Conservation (phyloP, 2,888 invertebrate species). For the Itoplectis maculator region DNA sequence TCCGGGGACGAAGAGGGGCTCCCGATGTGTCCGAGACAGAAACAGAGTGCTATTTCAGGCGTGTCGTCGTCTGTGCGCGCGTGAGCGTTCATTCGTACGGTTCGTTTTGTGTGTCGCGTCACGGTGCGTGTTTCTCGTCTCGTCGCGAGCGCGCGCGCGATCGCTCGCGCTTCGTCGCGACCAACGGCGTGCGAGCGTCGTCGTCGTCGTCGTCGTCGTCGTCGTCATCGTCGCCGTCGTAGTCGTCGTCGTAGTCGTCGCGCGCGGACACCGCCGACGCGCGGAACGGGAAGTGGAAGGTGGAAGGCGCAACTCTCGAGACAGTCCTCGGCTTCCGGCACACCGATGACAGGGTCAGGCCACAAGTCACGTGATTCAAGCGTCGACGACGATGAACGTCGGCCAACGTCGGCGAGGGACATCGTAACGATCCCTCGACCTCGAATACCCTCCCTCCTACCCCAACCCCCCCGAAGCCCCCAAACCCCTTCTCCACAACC, state of each 20-base stretch:
- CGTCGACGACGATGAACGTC: slow-evolving; percentile 56
- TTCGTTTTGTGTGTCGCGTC: slow-evolving; percentile 11
- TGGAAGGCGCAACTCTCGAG: slow-evolving; percentile 19
- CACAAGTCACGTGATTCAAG: slow-evolving; percentile 60
- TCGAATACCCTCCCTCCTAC: slow-evolving; percentile 5
- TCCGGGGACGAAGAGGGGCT: slow-evolving; percentile 49
- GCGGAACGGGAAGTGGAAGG: neutral
- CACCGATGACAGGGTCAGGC: slow-evolving; percentile 70
- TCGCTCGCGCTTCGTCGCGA: slow-evolving; percentile 8
- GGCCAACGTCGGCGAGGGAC: slow-evolving; percentile 50
- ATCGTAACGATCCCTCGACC: slow-evolving; percentile 38
- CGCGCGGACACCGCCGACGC: neutral
- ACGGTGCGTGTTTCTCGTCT: neutral
- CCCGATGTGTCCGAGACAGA: too few species aligned
- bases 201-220: too few species aligned
- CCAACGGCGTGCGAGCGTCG: slow-evolving; percentile 3
- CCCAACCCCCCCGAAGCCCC: neutral
- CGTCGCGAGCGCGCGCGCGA: slow-evolving; percentile 16
- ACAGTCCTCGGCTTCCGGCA: slow-evolving; percentile 60
- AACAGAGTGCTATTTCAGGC: too few species aligned
- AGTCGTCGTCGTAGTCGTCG: too few species aligned
- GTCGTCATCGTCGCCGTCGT: too few species aligned
- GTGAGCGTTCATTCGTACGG: neutral
- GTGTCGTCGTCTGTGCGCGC: slow-evolving; percentile 29
- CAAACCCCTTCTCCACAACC: neutral